Conservation (phyloP, 2,888 invertebrate species). For the Xylota segnis region DNA sequence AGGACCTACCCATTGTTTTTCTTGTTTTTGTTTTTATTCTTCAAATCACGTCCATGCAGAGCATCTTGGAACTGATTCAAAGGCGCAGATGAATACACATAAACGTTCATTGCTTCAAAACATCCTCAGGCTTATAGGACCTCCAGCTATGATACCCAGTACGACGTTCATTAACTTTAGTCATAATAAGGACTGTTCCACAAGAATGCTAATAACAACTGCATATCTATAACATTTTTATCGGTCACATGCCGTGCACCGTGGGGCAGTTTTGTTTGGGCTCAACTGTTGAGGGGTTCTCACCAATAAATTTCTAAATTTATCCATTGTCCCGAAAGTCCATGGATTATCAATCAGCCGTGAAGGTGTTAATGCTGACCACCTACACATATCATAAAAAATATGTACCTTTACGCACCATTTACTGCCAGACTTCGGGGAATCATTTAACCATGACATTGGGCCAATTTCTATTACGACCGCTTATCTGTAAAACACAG, state of each 20-base stretch:
- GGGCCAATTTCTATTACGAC: constrained; percentile 8
- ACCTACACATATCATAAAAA: constrained; percentile 4
- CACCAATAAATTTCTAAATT: constrained; percentile 53
- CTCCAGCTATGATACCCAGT: neutral
- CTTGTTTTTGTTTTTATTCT: too few species aligned
- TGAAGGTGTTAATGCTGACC: constrained; percentile 8
- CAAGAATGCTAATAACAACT: neutral
- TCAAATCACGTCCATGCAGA: too few species aligned
- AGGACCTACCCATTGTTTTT: too few species aligned
- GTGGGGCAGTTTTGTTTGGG: neutral
- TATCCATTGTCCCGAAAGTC: constrained; percentile 24
- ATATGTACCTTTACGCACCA: constrained; percentile 29
- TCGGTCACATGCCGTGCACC: constrained; percentile 12
- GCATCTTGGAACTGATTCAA: too few species aligned
- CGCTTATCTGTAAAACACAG: constrained; percentile 15
- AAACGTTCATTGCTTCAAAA: neutral
- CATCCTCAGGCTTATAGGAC: neutral
- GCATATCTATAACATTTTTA: constrained; percentile 1
- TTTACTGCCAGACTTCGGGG: constrained; percentile 10
- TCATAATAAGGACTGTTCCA: neutral
- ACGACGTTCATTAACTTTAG: neutral
- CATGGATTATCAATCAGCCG: constrained; percentile 51
- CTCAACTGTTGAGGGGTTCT: constrained; percentile 2
- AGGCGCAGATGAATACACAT: neutral
- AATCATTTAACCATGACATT: constrained; percentile 40